Evolutionary conservation across 2,113 vertebrate species (phyloP).

Genomic region (Oryzias woworae): DNA sequence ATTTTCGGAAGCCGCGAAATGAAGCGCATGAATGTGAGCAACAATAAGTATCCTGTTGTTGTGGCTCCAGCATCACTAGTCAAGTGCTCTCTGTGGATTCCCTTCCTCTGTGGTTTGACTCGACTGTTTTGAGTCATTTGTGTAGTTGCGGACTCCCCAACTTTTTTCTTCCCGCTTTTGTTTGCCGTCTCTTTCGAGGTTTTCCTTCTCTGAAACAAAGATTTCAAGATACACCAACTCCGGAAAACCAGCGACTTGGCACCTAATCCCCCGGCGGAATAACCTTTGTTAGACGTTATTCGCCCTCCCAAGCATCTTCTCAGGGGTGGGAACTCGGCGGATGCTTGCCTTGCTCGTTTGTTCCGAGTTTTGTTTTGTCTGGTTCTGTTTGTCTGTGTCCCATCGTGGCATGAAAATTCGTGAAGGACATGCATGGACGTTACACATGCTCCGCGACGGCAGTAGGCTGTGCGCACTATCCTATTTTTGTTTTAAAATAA

Average conservation of each 20-base stretch:
- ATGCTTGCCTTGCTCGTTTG: slow-evolving; percentile 62
- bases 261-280: slow-evolving; percentile 57
- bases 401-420: slow-evolving; percentile 63
- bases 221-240: slow-evolving; percentile 71
- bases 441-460: slow-evolving; percentile 69
- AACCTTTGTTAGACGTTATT: slow-evolving; percentile 69
- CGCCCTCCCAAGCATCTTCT: slow-evolving; percentile 65
- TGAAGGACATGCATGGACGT: slow-evolving; percentile 67
- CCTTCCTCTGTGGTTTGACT: slow-evolving; percentile 31
- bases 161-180: slow-evolving; percentile 42
- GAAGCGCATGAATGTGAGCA: slow-evolving; percentile 83
- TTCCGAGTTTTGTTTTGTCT: slow-evolving; percentile 47
- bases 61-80: slow-evolving; percentile 51
- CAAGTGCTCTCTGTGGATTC: slow-evolving; percentile 61
- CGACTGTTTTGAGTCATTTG: slow-evolving; percentile 45
- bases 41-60: slow-evolving; percentile 68
- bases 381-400: slow-evolving; percentile 58
- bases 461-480: slow-evolving; percentile 66
- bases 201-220: slow-evolving; percentile 62
- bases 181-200: slow-evolving; percentile 51
- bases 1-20: slow-evolving; percentile 66
- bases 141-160: slow-evolving; percentile 60
- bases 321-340: slow-evolving; percentile 70
- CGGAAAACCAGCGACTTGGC: slow-evolving; percentile 59
- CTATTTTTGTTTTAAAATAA: slow-evolving; percentile 37